Evolutionary conservation across 35 echinoderm and acorn worm species (phyloP).

Genomic region (Ophiothrix spiculata): DNA sequence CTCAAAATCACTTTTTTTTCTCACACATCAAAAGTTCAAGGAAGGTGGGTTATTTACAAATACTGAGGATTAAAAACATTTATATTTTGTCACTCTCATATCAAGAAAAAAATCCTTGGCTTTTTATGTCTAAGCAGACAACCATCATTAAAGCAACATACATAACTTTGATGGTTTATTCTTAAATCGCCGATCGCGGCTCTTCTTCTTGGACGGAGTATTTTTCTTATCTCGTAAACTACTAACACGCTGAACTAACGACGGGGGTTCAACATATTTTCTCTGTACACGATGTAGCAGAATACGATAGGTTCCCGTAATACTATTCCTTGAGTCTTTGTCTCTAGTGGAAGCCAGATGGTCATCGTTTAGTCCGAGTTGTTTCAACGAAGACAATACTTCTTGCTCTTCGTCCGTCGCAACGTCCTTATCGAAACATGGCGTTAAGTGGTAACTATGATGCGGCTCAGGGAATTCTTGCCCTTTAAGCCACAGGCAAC

Average conservation of each 20-base stretch:
- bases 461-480: conserved; percentile 83
- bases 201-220: conserved; percentile 55
- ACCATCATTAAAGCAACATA: conserved; percentile 60
- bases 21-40: too few relatives aligned
- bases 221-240: conserved; percentile 21
- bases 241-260: conserved; percentile 31
- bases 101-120: too few relatives aligned
- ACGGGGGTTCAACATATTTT: conserved; percentile 67
- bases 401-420: conserved; percentile 82
- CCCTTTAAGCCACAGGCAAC: conserved; percentile 60
- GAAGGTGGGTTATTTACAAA: too few relatives aligned
- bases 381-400: conserved; percentile 64
- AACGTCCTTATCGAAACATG: conserved; percentile 72
- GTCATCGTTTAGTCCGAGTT: conserved; percentile 81
- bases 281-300: conserved; percentile 71
- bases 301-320: conserved; percentile 93
- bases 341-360: conserved; percentile 75
- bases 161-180: conserved; percentile 93
- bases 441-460: conserved; percentile 72
- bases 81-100: too few relatives aligned
- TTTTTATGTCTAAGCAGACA: too few relatives aligned
- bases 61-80: too few relatives aligned
- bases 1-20: too few relatives aligned
- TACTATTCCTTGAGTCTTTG: conserved; percentile 89
- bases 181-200: conserved; percentile 42